Evolutionary conservation across 2,888 invertebrate genomes (phyloP), one percentile per base, ranked within the genome.

Genomic region (Patella pellucida): DNA sequence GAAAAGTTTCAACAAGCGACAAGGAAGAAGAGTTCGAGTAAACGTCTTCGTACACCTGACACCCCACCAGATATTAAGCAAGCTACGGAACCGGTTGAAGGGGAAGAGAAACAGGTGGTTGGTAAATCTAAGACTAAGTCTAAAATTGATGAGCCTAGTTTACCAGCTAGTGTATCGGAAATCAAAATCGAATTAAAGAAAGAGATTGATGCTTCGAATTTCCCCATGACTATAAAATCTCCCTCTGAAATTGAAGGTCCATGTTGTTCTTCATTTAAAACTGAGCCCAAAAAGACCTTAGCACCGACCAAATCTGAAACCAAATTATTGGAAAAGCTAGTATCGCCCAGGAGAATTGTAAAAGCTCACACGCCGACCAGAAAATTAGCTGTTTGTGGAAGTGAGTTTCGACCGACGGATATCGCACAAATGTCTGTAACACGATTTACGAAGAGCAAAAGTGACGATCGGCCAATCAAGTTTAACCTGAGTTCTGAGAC

Each of bases 1-100:
- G 79, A 83, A 71, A 83, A 83, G 75, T 85, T 84, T 81, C 77
- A 82, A 11, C 76, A 81, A 70, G 83, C 83, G n/a, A 77, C 81
- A 19, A 81, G 77, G 69, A 79, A 79, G 62, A 86, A 84, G 68
- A 76, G 79, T 41, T 79, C 79, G 23, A 79, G 79, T 15, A 80
- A 81, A 19, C 81, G 76, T 77, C 80, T 12, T 76, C 80, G 72
- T 78, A 79, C 73, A 56, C 73, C 51, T 74, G 76, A 41, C 76
- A 80, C 71, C 74, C 78, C 19, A 73, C 78, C 52, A 76, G 80
- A 72, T 75, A 74, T 11, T 68, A 79, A 72, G 76, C 79, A 68
- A 73, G 79, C 71, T 78, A 80, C 68, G 54, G 77, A 69, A n/a
- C 69, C 16, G 77, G 74, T 51, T 23, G 74, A 71, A 69, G 76